Percentiles rank a stretch among this genome's conserved stretches.
These are phyloP conservation scores for Caenorhabditis becei DNA, from an alignment of 2,888 invertebrate species.

Conservation along the genomic window DNA sequence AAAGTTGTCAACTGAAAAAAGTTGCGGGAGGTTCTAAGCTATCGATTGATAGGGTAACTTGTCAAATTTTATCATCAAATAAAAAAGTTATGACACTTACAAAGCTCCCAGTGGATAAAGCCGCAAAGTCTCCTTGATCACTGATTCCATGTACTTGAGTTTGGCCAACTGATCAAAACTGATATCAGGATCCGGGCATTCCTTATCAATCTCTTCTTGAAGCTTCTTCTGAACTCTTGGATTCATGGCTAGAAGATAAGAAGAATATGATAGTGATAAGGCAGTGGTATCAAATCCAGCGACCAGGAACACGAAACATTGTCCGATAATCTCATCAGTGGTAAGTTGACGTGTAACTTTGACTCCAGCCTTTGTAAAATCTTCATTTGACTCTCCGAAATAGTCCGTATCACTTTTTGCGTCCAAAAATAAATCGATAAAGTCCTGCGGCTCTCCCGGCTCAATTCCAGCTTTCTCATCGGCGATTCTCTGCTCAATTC, in stretches of 20 bases:
- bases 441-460: slow-evolving; percentile 69
- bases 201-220: slow-evolving; percentile 69
- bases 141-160: slow-evolving; percentile 66
- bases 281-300: slow-evolving; percentile 84
- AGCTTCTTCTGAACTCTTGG: slow-evolving; percentile 74
- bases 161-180: slow-evolving; percentile 50
- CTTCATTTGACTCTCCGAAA: slow-evolving; percentile 34
- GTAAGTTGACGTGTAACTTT: slow-evolving; percentile 66
- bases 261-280: slow-evolving; percentile 83
- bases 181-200: slow-evolving; percentile 62
- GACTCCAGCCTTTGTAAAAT: slow-evolving; percentile 43
- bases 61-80: too few species aligned
- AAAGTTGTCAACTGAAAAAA: background rate
- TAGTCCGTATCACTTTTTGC: slow-evolving; percentile 62
- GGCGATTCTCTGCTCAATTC: slow-evolving; percentile 53
- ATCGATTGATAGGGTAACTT: slow-evolving; percentile 50
- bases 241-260: slow-evolving; percentile 83
- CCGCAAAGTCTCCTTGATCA: slow-evolving; percentile 67
- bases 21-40: slow-evolving; percentile 49
- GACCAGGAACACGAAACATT: slow-evolving; percentile 75
- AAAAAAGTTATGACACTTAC: too few species aligned
- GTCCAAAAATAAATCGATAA: slow-evolving; percentile 78
- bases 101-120: slow-evolving; percentile 60
- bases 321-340: slow-evolving; percentile 71
- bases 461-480: slow-evolving; percentile 54